Evolutionary conservation across 1,140 invertebrate species (phyloP), one percentile per base, ranked within the genome.

Genomic region (Monochamus saltuarius): DNA sequence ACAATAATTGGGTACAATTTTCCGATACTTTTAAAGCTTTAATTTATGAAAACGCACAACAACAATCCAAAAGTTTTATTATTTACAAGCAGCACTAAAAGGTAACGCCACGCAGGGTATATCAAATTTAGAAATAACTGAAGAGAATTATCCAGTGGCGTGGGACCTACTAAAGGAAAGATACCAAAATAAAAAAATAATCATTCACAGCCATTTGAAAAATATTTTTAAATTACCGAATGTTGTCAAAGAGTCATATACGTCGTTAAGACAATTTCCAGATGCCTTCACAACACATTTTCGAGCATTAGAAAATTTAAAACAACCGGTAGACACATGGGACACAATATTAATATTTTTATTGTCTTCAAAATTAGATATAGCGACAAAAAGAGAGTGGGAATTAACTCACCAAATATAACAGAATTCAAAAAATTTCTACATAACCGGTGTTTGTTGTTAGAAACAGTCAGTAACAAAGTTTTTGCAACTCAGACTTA

Each of bases 261-360:
- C 10, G 7, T 11, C 55, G 35, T 17, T 57, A 29, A 13, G 35
- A 43, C 22, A 14, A 16, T 57, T 51, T 10, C 9, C 40, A 17
- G 43, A 35, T 22, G 22, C 9, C 16, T 59, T 59, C 53, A 13
- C 9, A 43, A 59, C 40, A 53, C 11, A 53, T 59, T 53, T 51
- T 22, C 7, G 40, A 10, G 17, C 29, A 35, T 53, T 19, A 43
- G 22, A 29, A 46, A 61, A 61, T 37, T 22, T 61, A 19, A 34
- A 34, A 11, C 38, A 54, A 34, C 57, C 38, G 6, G 19, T 54
- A 16, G 57, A 59, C 19, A 6, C 6, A 10, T 59, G 34, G 13
- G 35, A 38, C 38, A 53, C 49, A 11, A 54, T 61, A 6, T 29
- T 61, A 37, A 56, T 61, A 11, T 39, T 55, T 61, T 61, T 61